Percentiles rank a stretch among this genome's conserved stretches.
Evolutionary conservation across 2,113 vertebrate genomes (phyloP).

Genomic region (Antechinus flavipes): DNA sequence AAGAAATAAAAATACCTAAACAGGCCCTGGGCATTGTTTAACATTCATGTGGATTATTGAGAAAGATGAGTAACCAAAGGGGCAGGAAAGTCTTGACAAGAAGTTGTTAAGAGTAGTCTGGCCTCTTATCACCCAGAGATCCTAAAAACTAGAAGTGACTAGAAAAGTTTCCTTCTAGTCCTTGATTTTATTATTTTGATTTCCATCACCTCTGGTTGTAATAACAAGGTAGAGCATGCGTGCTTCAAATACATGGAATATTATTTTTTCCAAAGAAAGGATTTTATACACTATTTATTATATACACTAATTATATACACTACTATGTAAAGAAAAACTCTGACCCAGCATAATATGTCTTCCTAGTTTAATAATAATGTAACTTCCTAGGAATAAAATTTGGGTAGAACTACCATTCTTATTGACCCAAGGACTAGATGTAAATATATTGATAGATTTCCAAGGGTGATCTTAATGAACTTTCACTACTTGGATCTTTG

Average conservation of each 20-base stretch:
- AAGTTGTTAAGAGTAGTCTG: neutral
- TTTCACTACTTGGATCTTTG: slow-evolving; percentile 10
- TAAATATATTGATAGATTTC: slow-evolving; percentile 53
- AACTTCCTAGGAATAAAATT: neutral
- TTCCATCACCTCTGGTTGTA: neutral
- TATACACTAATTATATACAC: neutral
- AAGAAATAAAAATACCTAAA: neutral
- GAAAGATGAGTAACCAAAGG: neutral
- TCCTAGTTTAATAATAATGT: slow-evolving; percentile 48
- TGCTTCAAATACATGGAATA: neutral
- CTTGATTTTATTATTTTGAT: neutral
- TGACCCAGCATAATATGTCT: slow-evolving; percentile 10
- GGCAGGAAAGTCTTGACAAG: neutral
- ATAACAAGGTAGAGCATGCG: neutral
- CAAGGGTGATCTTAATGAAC: slow-evolving; percentile 58
- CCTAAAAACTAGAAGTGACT: neutral
- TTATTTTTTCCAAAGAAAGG: neutral
- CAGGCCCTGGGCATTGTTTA: neutral
- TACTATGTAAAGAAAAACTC: neutral
- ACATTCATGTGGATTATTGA: neutral
- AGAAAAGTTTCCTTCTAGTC: neutral
- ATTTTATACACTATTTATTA: no score
- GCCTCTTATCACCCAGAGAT: neutral
- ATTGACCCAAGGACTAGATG: slow-evolving; percentile 35
- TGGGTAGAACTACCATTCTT: slow-evolving; percentile 35